Base-by-base conservation (phyloP, 2,797 vertebrate species). In the Molossus alvarezi region DNA sequence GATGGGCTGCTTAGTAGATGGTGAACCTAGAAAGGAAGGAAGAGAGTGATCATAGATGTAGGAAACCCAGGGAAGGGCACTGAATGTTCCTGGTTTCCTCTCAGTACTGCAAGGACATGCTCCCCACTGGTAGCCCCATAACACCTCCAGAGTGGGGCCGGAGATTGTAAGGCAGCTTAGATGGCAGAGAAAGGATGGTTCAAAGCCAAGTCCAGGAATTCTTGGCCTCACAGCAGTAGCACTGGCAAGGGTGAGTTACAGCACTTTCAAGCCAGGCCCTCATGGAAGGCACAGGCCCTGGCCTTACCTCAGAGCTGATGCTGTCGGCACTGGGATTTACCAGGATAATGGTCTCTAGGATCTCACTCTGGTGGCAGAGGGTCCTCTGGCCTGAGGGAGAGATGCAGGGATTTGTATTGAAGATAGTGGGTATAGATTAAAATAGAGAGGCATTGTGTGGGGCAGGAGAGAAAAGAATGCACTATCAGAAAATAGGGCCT, bases 271-370 rank as follows among this genome's bases (percentile, higher is more conserved):
- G 37, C 20, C 57, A 80, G 69, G 69, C 89, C 84, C 23, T 64
- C 0, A 9, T 67, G 82, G 51, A 71, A 71, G 81, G 81, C 48
- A 10, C 58, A 17, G 53, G 48, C 79, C 69, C 58, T 57, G 64
- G 64, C 53, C 97, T 98, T 98, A 99, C 99, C 99, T 99, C 99
- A 94, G 99, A 98, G 81, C 98, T 98, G 13, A 99, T 97, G 37
- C 99, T 99, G 88, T 99, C 98, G 97, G 99, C 98, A 94, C 99
- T 99, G 64, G 99, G 99, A 97, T 99, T 99, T 85, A 99, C 99
- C 97, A 99, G 98, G 97, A 99, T 99, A 94, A 99, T 98, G 0
- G 99, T 99, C 97, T 99, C 98, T 60, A 99, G 99, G 87, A 98
- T 99, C 96, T 99, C 99, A 96, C 99, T 99, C 97, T 98, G 99